Base-by-base conservation (phyloP, 2,113 vertebrate genomes). In the Nasalis larvatus region DNA sequence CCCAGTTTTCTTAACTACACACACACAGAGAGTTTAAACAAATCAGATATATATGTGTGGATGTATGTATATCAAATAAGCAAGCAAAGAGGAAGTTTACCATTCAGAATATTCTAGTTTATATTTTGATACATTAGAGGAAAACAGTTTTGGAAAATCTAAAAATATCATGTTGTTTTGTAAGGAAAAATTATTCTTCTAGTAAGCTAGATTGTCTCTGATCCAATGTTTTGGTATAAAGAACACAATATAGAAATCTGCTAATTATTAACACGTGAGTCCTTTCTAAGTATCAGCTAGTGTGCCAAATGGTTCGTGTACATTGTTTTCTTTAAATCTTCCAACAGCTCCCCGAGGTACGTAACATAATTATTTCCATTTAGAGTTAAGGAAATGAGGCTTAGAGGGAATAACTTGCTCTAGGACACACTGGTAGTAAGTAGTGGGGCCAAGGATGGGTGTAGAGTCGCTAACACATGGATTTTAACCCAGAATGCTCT, bases 31-130 rank as follows among this genome's bases (percentile, higher is more conserved):
- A 47, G 23, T 63, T 73, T 80, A 88, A 35, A 89, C 14, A 71
- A 83, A 82, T 45, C 30, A 3, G n/a, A 37, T 60, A 47, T 42
- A 49, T 11, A 20, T 76, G 47, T 20, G 56, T 47, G 23, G 88
- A 17, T 45, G 3, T 25, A 25, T 47, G 17, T 23, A 8, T 35
- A 60, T 17, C 37, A 81, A 66, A 54, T 25, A 71, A 40, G 27
- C 35, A 63, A n/a, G 69, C 13, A 76, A 18, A 54, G 0, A 84
- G 27, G n/a, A 58, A 54, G 13, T 40, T 56, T 63, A 54, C 35
- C 21, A 58, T 49, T 88, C 82, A 85, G 69, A 89, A 92, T 97
- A 49, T 77, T 77, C 10, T 76, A 49, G 17, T 54, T n/a, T 78
- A 49, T 49, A 94, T 76, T 86, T 76, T 71, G 18, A 21, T 68